Percentiles rank a stretch among this genome's conserved stretches.
Evolutionary conservation across 2,797 vertebrate genomes (phyloP).

Genomic region (Onychomys leucogaster): DNA sequence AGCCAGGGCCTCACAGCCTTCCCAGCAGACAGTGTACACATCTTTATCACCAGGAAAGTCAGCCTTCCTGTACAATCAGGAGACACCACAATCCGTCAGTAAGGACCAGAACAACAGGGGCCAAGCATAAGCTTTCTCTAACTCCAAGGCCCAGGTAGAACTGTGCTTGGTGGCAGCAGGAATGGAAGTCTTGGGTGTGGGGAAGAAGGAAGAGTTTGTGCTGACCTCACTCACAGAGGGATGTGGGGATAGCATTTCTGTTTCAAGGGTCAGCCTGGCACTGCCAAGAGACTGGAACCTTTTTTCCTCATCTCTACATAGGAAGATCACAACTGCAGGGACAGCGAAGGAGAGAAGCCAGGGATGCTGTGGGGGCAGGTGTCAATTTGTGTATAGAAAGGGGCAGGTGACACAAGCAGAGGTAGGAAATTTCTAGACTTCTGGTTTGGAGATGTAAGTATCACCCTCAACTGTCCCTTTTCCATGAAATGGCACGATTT

Average conservation of each 20-base stretch:
- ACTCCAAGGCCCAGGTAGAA: not conserved
- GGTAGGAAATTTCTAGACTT: not conserved
- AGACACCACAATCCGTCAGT: not conserved
- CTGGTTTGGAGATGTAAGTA: not conserved
- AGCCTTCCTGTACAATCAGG: not conserved
- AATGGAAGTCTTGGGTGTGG: not conserved
- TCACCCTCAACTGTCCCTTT: not conserved
- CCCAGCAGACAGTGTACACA: rapidly evolving
- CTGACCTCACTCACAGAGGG: no score
- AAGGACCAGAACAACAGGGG: not conserved
- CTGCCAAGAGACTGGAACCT: not conserved
- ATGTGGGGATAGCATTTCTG: rapidly evolving
- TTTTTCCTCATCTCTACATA: not conserved
- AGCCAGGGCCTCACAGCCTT: rapidly evolving
- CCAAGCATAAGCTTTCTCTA: not conserved
- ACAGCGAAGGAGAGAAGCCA: not conserved
- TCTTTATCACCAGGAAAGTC: not conserved
- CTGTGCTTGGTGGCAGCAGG: not conserved
- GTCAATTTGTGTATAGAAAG: no score
- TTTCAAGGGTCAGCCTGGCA: not conserved
- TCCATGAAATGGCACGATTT: not conserved
- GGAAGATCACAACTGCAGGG: not conserved
- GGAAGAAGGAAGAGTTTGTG: not conserved
- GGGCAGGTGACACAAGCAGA: not conserved
- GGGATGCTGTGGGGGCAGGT: not conserved